These are phyloP conservation scores for Bacillus rossius DNA, from an alignment of 1,140 invertebrate species.

Conservation along the genomic window DNA sequence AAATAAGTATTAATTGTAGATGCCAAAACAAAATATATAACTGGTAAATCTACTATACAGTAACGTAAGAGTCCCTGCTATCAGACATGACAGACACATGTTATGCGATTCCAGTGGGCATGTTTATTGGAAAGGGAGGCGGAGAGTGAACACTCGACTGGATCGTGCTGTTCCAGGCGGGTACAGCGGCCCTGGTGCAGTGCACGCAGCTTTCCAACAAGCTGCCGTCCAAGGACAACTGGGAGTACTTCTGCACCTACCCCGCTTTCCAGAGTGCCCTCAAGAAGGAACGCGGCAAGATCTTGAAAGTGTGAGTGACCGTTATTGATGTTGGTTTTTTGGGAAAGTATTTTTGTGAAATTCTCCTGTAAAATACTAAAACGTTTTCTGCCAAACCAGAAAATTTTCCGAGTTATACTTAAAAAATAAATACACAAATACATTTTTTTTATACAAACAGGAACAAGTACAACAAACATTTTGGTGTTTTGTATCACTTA, in stretches of 20 bases:
- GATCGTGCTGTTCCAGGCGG: conserved; percentile 41
- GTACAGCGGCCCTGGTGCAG: conserved; percentile 50
- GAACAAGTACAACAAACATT: not conserved
- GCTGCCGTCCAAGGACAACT: conserved; percentile 60
- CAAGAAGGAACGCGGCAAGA: conserved; percentile 48
- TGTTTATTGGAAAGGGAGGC: too few relatives aligned
- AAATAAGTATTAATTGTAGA: too few relatives aligned
- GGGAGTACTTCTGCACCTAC: conserved; percentile 62
- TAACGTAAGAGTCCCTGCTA: too few relatives aligned
- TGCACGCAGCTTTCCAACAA: conserved; percentile 61
- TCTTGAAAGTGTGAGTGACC: conserved; percentile 49
- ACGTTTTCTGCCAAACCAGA: not conserved
- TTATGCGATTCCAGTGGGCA: too few relatives aligned
- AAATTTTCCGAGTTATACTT: not conserved
- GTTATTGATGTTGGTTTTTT: conserved; percentile 8
- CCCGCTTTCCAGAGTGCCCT: conserved; percentile 59
- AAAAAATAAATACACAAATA: not conserved
- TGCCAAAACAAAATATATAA: too few relatives aligned
- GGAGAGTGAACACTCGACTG: too few relatives aligned
- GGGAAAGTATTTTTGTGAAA: not conserved
- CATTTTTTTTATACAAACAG: not conserved
- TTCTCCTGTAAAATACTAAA: not conserved
- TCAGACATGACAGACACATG: too few relatives aligned
- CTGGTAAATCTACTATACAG: too few relatives aligned
- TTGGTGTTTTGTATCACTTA: not conserved